phyloP scores from a whole-genome alignment of 2,888 invertebrate genomes.

The Camptogramma bilineatum region DNA sequence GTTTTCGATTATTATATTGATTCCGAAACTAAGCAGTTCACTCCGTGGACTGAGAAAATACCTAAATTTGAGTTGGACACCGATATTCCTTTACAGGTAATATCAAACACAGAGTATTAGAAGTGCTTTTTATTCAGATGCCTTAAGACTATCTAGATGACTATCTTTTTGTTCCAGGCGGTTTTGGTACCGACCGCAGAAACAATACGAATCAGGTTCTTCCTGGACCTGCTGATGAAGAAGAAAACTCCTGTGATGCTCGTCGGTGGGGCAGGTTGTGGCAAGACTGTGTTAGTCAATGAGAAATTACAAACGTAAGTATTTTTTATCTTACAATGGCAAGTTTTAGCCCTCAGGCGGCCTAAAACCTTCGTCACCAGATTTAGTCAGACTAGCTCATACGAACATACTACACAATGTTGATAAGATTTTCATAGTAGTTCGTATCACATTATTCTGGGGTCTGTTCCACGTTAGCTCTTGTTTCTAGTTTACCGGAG shows the following conservation, averaged over 20 bases:
- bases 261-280: conserved; percentile 96
- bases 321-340: neutral
- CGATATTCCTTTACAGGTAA: conserved; percentile 94
- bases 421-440: too few species aligned
- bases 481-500: conserved; percentile 87
- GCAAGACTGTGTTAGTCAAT: conserved; percentile 94
- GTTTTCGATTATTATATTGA: conserved; percentile 98
- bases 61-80: conserved; percentile 96
- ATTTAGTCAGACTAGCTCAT: too few species aligned
- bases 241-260: conserved; percentile 97
- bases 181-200: conserved; percentile 97
- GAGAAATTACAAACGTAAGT: conserved; percentile 87
- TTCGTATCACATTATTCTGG: neutral
- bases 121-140: neutral
- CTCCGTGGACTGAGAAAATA: conserved; percentile 95
- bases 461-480: neutral
- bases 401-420: too few species aligned
- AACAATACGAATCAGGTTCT: conserved; percentile 95
- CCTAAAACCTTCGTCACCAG: too few species aligned
- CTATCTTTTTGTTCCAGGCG: conserved; percentile 77
- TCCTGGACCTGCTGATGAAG: conserved; percentile 95
- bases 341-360: too few species aligned
- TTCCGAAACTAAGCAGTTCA: conserved; percentile 94
- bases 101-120: neutral
- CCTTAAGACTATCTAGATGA: neutral